Evolutionary conservation across 2,113 vertebrate genomes (phyloP).

Genomic region (Morone saxatilis): DNA sequence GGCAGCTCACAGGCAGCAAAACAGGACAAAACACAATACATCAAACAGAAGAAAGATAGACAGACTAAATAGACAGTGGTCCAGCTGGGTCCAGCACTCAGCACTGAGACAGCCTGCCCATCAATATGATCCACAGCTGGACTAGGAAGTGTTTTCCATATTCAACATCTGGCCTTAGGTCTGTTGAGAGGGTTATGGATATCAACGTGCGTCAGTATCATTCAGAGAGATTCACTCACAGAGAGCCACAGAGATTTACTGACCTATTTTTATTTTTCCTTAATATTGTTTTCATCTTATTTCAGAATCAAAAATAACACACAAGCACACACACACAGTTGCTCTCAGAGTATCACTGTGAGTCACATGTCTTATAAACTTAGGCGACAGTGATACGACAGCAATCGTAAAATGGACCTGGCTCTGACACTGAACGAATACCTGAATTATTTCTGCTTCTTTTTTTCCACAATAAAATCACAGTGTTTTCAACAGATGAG

Average conservation of each 20-base stretch:
- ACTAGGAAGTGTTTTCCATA: conserved; percentile 53
- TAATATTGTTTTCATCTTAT: not conserved
- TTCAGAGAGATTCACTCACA: conserved; percentile 32
- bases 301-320: not conserved
- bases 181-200: conserved; percentile 37
- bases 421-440: conserved; percentile 35
- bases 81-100: conserved; percentile 19
- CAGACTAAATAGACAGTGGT: conserved; percentile 13
- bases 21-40: conserved; percentile 28
- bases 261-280: not conserved
- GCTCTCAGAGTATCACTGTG: not conserved
- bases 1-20: conserved; percentile 7
- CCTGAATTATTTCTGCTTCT: conserved; percentile 26
- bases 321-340: not conserved
- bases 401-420: conserved; percentile 40
- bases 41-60: conserved; percentile 40
- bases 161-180: conserved; percentile 56
- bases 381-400: conserved; percentile 4
- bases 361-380: conserved; percentile 16
- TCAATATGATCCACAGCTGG: conserved; percentile 65
- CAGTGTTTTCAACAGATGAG: conserved; percentile 30
- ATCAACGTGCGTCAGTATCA: conserved; percentile 43
- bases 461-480: conserved; percentile 39
- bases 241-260: conserved; percentile 14
- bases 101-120: conserved; percentile 31